Base-by-base conservation (phyloP, 2,888 invertebrate genomes). In the Rhabditoides inermis region DNA sequence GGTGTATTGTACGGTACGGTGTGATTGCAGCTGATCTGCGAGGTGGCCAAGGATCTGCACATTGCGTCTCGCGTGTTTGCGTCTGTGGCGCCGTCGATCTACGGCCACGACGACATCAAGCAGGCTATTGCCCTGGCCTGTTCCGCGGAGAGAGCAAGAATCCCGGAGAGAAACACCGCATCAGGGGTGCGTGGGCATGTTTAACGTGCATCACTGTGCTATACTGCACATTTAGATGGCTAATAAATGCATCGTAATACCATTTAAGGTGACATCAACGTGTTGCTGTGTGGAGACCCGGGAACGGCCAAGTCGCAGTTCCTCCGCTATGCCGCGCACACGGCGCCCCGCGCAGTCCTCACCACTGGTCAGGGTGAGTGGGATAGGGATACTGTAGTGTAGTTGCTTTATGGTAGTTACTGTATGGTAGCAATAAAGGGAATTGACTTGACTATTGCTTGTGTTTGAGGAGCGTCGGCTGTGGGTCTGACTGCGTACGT, bases 231-330 rank as follows among this genome's bases (percentile, higher is more conserved):
- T 32, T 32, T 12, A 15, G 15, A 32, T 32, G 10, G 10, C 15
- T 15, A 32, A 32, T 15, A 32, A 32, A 32, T 32, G 15, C n/a
- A n/a, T n/a, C n/a, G n/a, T n/a, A n/a, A n/a, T n/a, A n/a, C n/a
- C 80, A 81, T 95, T 2, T 82, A 94, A 75, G 95, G 98, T 2
- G 98, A 98, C 77, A 92, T 98, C 63, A 98, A 98, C 76, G 85
- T 95, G 0, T 81, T 98, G 2, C 84, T 92, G 10, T 98, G 98
- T 76, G 98, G 98, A 23, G 98, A 98, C 79, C 98, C 98, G 0
- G 98, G 98, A 45, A 98, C 98, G 0, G 98, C 98, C 4, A 98
- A 98, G 77, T 95, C 95, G 0, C 98, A 98, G 78, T 98, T 98
- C 79, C 82, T 98, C 41, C 95, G 98, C 76, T 98, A 90, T 75